These are phyloP conservation scores for Lacerta viridis DNA, from an alignment of 2,797 vertebrate species.

Conservation along the genomic window DNA sequence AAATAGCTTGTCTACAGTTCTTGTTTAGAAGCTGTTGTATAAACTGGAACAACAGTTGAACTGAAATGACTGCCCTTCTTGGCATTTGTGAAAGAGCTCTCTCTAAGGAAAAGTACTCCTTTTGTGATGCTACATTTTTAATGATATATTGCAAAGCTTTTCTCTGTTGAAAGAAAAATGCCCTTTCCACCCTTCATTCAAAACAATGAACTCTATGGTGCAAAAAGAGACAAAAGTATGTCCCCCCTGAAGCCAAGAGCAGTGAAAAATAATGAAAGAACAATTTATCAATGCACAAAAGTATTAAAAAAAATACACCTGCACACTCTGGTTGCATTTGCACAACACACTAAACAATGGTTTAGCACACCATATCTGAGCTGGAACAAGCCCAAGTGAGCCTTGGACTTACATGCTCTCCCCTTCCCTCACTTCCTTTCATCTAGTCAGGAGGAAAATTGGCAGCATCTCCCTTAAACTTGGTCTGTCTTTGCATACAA, in stretches of 20 bases:
- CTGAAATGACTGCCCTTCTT: background rate
- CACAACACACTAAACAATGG: background rate
- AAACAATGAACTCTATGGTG: background rate
- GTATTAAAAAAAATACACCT: too few relatives aligned
- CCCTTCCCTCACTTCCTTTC: background rate
- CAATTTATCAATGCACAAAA: background rate
- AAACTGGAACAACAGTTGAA: background rate
- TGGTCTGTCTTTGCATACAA: background rate
- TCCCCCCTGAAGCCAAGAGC: background rate
- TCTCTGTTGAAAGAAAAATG: background rate
- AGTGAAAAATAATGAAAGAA: background rate
- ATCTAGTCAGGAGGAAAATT: background rate
- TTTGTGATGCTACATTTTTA: background rate
- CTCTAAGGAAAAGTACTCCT: background rate
- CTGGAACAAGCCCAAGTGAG: background rate
- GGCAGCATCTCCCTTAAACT: background rate
- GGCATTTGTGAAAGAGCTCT: background rate
- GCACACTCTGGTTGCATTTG: background rate
- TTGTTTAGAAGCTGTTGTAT: background rate
- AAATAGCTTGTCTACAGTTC: background rate
- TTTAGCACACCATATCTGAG: background rate
- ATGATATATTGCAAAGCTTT: background rate
- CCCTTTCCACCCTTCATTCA: background rate
- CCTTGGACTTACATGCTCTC: background rate
- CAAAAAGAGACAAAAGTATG: background rate